A percentile compares a stretch with the other conserved stretches of the same genome.
phyloP scores from a whole-genome alignment of 2,888 invertebrate species.

The Volucella zonaria region DNA sequence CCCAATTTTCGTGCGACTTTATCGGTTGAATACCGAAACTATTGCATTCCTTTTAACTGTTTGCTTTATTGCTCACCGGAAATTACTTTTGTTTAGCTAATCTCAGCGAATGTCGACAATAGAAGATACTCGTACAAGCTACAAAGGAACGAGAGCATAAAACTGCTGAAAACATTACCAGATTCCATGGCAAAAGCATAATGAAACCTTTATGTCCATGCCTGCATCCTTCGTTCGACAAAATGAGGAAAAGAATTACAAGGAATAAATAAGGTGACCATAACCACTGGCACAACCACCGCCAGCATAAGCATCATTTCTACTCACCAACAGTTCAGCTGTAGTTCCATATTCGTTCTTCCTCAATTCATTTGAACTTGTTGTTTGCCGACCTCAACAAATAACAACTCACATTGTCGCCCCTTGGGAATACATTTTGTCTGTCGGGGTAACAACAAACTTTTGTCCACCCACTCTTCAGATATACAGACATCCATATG shows the following conservation, averaged over 20 bases:
- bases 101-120: constrained; percentile 51
- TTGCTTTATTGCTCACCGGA: not conserved
- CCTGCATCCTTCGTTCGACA: constrained; percentile 31
- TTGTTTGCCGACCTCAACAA: constrained; percentile 71
- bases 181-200: not conserved
- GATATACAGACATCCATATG: not conserved
- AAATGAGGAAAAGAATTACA: constrained; percentile 22
- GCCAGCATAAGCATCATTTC: not conserved
- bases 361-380: constrained; percentile 68
- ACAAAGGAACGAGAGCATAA: constrained; percentile 7
- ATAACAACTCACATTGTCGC: constrained; percentile 61
- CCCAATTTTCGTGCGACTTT: too few species aligned
- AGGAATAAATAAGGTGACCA: constrained; percentile 41
- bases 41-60: constrained; percentile 1
- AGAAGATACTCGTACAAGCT: constrained; percentile 28
- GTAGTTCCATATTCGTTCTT: constrained; percentile 30
- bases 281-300: not conserved
- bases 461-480: constrained; percentile 26
- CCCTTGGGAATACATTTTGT: constrained; percentile 36
- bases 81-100: constrained; percentile 40
- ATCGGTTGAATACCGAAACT: not conserved
- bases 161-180: constrained; percentile 33
- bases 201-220: constrained; percentile 19
- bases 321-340: not conserved
- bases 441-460: constrained; percentile 29